phyloP scores from a whole-genome alignment of 2,888 invertebrate species.

The Drosophila anceps region DNA sequence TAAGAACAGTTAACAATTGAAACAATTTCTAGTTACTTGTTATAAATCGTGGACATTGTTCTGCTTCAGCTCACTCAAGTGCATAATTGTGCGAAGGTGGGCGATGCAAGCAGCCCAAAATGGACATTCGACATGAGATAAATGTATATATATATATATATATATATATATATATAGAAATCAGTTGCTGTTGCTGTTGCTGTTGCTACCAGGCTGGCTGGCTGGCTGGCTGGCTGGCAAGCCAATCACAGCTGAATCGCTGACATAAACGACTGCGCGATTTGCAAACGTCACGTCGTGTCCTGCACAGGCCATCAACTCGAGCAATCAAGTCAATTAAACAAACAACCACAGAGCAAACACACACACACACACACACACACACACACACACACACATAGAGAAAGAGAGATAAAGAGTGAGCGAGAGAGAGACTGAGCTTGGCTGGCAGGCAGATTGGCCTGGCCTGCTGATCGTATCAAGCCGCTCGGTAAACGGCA shows the following conservation, averaged over 20 bases:
- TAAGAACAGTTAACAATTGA: slow-evolving; percentile 28
- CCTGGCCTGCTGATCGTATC: slow-evolving; percentile 38
- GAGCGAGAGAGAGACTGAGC: not conserved
- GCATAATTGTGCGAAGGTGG: slow-evolving; percentile 56
- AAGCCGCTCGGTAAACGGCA: slow-evolving; percentile 41
- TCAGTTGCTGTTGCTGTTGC: not conserved
- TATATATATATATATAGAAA: not conserved
- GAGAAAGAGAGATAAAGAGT: not conserved
- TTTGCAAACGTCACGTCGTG: slow-evolving; percentile 55
- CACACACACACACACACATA: not conserved
- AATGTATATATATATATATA: not conserved
- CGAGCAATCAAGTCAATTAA: slow-evolving; percentile 80
- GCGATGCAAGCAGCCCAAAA: slow-evolving; percentile 46
- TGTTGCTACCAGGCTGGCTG: not conserved
- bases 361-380: not conserved
- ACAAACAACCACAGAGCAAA: slow-evolving; percentile 63
- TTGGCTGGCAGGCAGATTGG: slow-evolving; percentile 6
- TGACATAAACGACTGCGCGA: slow-evolving; percentile 60
- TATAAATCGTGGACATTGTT: slow-evolving; percentile 68
- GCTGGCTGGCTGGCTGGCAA: not conserved
- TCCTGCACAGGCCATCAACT: slow-evolving; percentile 64
- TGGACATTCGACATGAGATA: slow-evolving; percentile 70
- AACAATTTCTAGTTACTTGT: slow-evolving; percentile 18
- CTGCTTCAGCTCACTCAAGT: slow-evolving; percentile 39
- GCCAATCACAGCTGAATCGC: slow-evolving; percentile 44